Evolutionary conservation across 2,113 vertebrate species (phyloP), one percentile per base, ranked within the genome.

Genomic region (Tragelaphus buxtoni): DNA sequence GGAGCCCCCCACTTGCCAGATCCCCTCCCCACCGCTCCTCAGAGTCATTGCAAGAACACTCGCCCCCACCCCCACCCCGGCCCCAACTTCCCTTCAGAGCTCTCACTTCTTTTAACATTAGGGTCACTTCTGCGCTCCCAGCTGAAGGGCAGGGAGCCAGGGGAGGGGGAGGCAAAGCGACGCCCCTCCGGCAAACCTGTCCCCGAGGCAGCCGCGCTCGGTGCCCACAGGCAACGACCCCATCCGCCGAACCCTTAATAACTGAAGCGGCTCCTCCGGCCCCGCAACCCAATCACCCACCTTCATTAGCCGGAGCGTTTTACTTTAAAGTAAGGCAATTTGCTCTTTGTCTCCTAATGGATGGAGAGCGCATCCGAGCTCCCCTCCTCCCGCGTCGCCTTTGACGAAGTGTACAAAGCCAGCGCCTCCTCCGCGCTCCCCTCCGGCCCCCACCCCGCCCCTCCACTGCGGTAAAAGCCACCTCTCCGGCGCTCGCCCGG

Each of bases 61-160:
- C n/a, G n/a, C n/a, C n/a, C n/a, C n/a, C n/a, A n/a, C n/a, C n/a
- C n/a, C n/a, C n/a, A n/a, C 95, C 81, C 85, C 51, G 96, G 95
- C 98, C 97, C 98, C 89, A 98, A 99, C 98, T 99, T 98, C 99
- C 96, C 98, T 98, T 98, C 94, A 93, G 96, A 89, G 97, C 96
- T 79, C 96, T 97, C 89, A 98, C 98, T 98, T 97, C 96, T 65
- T 96, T 51, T 47, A 92, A 97, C 72, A 96, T 91, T 85, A 95
- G 96, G 90, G 88, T 96, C 97, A 89, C 97, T 95, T 60, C 82
- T 1, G 82, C 9, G 53, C 95, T 91, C 88, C 88, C 88, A 77
- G 74, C 96, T 47, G 95, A 92, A 7, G 42, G 53, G 87, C 91
- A 87, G 30, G 90, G 16, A n/a, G 88, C 72, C 76, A 42, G 49